These are phyloP conservation scores for Bungarus multicinctus DNA, from an alignment of 2,113 vertebrate genomes.

Conservation along the genomic window DNA sequence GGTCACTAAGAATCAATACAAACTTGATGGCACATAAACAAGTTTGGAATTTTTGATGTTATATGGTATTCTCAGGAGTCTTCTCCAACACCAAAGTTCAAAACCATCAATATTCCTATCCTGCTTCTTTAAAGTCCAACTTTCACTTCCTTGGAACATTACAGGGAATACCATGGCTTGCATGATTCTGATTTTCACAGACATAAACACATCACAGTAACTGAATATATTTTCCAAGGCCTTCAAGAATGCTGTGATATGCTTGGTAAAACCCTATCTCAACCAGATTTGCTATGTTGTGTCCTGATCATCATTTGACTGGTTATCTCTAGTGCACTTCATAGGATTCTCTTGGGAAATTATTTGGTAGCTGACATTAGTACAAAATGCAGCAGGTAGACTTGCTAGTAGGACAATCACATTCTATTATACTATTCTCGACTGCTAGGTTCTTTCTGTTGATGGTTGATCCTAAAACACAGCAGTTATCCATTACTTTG, in stretches of 20 bases:
- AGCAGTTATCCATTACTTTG: not conserved
- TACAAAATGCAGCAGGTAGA: not conserved
- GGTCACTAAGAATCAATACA: not conserved
- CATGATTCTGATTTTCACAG: not conserved
- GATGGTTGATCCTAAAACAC: not conserved
- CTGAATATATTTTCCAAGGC: not conserved
- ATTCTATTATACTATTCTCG: not conserved
- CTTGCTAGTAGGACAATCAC: not conserved
- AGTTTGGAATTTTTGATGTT: not conserved
- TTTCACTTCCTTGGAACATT: no score
- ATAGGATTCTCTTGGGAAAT: not conserved
- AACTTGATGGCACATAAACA: not conserved
- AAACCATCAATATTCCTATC: not conserved
- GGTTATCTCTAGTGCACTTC: not conserved
- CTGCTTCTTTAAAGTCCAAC: not conserved
- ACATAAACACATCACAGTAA: not conserved
- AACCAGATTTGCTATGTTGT: not conserved
- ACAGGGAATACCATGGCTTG: not conserved
- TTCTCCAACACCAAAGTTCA: not conserved
- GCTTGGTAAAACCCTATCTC: not conserved
- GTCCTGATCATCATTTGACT: not conserved
- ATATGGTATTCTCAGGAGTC: not conserved
- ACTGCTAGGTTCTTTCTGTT: not conserved
- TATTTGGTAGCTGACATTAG: not conserved
- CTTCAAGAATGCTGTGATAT: not conserved